Evolutionary conservation across 2,797 vertebrate genomes (phyloP).

Genomic region (Manis javanica): DNA sequence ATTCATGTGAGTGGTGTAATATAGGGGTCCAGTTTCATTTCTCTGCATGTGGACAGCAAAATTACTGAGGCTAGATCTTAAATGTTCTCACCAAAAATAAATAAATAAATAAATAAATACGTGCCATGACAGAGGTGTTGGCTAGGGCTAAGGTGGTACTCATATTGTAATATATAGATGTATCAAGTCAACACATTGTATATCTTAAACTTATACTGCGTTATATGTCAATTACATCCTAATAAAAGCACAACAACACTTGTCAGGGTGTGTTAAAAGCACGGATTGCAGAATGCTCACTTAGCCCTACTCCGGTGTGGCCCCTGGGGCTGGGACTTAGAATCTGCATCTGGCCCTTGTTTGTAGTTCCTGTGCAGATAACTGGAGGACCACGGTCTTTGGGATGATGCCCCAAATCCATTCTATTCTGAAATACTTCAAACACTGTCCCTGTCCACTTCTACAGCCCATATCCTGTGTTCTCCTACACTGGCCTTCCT

Average conservation of each 20-base stretch:
- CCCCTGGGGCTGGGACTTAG: neutral
- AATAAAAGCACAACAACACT: too few relatives aligned
- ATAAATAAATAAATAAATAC: neutral
- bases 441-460: neutral
- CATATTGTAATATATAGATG: too few relatives aligned
- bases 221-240: neutral
- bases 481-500: neutral
- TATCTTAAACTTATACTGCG: neutral
- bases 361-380: neutral
- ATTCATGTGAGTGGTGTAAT: neutral
- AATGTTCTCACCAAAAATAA: neutral
- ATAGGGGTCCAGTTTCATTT: neutral
- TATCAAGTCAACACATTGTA: rapidly evolving
- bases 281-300: rapidly evolving
- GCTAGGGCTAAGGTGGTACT: neutral
- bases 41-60: neutral
- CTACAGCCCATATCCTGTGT: neutral
- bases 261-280: neutral
- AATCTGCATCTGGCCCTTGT: neutral
- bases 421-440: neutral
- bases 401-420: neutral
- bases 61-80: neutral
- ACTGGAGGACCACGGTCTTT: neutral
- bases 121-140: neutral
- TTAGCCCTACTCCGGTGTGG: neutral